Evolutionary conservation across 2,113 vertebrate species (phyloP), one percentile per base, ranked within the genome.

Genomic region (Spea multiplicata): DNA sequence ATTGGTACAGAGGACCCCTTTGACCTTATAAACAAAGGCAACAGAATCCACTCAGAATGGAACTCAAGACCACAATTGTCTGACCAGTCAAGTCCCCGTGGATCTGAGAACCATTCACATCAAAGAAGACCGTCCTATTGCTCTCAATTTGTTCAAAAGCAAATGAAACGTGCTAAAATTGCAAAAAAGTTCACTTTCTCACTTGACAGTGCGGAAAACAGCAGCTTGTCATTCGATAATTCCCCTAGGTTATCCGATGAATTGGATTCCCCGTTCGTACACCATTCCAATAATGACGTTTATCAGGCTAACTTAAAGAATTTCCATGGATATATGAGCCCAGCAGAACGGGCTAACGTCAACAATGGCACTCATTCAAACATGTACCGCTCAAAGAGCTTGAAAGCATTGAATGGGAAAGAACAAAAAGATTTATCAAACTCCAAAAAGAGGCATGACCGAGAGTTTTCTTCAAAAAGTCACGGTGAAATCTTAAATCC

Each of bases 401-500:
- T 91, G 45, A 92, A 85, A 85, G 87, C 82, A 0, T 62, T 86
- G 44, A 86, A 79, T 67, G 72, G 86, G 46, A 49, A 83, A 49
- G 79, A 81, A 7, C 55, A 71, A 73, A 14, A 82, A 48, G 0
- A 2, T 14, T 74, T 70, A 75, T 84, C 48, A 82, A 70, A n/a
- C 3, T 4, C 53, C 13, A 47, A 66, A 17, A 83, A 81, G 84
- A 78, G 84, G 14, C 88, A 86, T 5, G 90, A 87, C 70, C 89
- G 89, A 74, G 87, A 87, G 76, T 90, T 91, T 81, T 93, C 93
- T 53, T 92, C 93, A 81, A 73, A 81, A 12, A 78, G 86, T 3
- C 90, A 81, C 73, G n/a, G 83, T 66, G 86, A 0, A 53, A 81
- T 84, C 12, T 64, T 79, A 49, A 73, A 48, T 0, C 78, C 84